Base-by-base conservation (phyloP, 2,888 invertebrate genomes). In the Lepidochitona cinerea region DNA sequence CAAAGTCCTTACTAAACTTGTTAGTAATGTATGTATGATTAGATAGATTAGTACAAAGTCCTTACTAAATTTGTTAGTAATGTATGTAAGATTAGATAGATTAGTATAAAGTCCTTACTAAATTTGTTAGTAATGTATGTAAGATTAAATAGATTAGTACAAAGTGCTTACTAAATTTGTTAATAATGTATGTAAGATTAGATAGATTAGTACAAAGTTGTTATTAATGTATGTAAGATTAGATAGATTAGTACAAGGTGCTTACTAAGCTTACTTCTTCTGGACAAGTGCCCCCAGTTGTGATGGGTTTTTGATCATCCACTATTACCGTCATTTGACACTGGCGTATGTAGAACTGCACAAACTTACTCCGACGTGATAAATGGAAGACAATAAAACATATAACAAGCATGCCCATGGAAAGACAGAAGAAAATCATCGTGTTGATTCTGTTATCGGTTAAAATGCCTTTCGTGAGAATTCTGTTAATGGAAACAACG, bases 361-460 rank as follows among this genome's bases (percentile, higher is more conserved):
- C 95, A 84, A 97, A 95, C 12, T 96, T 95, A 52, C 95, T 95
- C 75, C 94, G 93, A 88, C 95, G 93, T 80, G 96, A 94, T 64
- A 95, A 91, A 88, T 95, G 93, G 87, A 97, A 96, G 79, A 96
- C 91, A 80, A 94, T 92, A 82, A 95, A 95, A 85, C 97, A 97
- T 36, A 94, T 92, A 32, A 94, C 92, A 29, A 97, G 94, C 36
- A 95, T 94, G 53, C 94, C 91, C 71, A 95, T 94, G 54, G 96
- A 96, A 72, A 96, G 92, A 52, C 94, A 92, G 91, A 97, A 97
- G 92, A 97, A 97, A 90, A 96, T 94, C 76, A 96, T 94, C 0
- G 97, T 97, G 87, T 96, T 97, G 49, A 94, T 93, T 52, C 94
- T 93, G 71, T 96, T 94, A 85, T 95, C 94, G 72, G 94, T 92